Conservation (phyloP, 2,888 invertebrate species). For the Drosophila koepferae region DNA sequence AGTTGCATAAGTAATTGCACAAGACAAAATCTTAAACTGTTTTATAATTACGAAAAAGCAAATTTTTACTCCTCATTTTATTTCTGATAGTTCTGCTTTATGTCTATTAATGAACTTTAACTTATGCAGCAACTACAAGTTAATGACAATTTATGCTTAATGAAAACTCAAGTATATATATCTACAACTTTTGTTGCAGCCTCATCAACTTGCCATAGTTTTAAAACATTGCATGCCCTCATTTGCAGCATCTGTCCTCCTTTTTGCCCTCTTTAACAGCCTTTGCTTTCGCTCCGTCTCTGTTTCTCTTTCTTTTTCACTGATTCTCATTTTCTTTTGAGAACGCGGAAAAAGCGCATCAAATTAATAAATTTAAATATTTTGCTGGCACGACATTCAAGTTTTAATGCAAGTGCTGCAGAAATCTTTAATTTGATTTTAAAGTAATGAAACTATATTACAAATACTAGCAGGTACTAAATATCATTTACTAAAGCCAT, state of each 20-base stretch:
- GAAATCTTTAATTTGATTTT: conserved; percentile 1
- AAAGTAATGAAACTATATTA: not conserved
- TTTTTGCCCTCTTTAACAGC: not conserved
- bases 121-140: conserved; percentile 20
- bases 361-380: conserved; percentile 54
- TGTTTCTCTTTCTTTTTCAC: not conserved
- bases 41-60: not conserved
- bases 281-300: not conserved
- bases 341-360: conserved; percentile 17
- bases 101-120: not conserved
- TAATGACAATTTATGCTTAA: conserved; percentile 32
- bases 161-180: not conserved
- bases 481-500: too few species aligned
- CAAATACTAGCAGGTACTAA: not conserved
- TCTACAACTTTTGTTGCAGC: not conserved
- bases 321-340: conserved; percentile 3
- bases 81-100: not conserved
- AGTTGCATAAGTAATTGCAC: too few species aligned
- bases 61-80: not conserved
- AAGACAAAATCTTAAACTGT: not conserved
- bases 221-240: not conserved
- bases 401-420: conserved; percentile 55
- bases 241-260: conserved; percentile 8
- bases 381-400: conserved; percentile 38
- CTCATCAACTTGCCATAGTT: conserved; percentile 5